Evolutionary conservation across 2,888 invertebrate genomes (phyloP).

Genomic region (Zaprionus obscuricornis): DNA sequence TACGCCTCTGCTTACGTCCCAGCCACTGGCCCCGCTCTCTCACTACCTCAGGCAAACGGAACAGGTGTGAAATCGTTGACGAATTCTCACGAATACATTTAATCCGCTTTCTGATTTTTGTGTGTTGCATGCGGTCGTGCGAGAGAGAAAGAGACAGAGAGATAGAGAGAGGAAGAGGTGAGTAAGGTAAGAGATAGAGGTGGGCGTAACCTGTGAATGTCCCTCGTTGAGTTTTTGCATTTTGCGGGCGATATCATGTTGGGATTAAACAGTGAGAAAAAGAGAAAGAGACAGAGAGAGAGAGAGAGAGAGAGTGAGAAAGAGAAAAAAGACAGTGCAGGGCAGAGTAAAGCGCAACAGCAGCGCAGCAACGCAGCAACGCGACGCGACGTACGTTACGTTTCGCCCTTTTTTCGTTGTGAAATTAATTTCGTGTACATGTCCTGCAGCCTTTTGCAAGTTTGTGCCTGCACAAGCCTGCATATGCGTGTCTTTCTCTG

Average conservation of each 20-base stretch:
- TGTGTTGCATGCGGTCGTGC: slow-evolving; percentile 56
- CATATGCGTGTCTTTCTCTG: neutral
- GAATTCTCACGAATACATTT: slow-evolving; percentile 82
- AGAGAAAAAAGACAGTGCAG: too few species aligned
- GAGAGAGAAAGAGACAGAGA: neutral
- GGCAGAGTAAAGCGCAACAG: slow-evolving; percentile 37
- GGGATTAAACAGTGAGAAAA: too few species aligned
- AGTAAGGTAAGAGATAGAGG: neutral
- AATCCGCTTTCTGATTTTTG: slow-evolving; percentile 80
- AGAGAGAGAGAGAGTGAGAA: too few species aligned
- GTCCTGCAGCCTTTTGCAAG: slow-evolving; percentile 72
- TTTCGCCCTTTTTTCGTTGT: slow-evolving; percentile 52
- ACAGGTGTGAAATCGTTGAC: slow-evolving; percentile 81
- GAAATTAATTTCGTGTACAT: slow-evolving; percentile 76
- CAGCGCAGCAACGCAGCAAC: neutral
- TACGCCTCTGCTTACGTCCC: too few species aligned
- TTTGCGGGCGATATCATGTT: slow-evolving; percentile 75
- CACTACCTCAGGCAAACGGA: too few species aligned
- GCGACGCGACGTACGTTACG: neutral
- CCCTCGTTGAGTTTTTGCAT: slow-evolving; percentile 48
- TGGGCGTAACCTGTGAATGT: slow-evolving; percentile 1
- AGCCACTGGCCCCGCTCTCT: too few species aligned
- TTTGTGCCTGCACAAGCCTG: slow-evolving; percentile 23
- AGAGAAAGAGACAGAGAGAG: too few species aligned
- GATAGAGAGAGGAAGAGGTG: neutral